Percentiles rank a stretch among this genome's conserved stretches.
Conservation (phyloP, 2,888 invertebrate species). For the Agrenia bidenticulata region DNA sequence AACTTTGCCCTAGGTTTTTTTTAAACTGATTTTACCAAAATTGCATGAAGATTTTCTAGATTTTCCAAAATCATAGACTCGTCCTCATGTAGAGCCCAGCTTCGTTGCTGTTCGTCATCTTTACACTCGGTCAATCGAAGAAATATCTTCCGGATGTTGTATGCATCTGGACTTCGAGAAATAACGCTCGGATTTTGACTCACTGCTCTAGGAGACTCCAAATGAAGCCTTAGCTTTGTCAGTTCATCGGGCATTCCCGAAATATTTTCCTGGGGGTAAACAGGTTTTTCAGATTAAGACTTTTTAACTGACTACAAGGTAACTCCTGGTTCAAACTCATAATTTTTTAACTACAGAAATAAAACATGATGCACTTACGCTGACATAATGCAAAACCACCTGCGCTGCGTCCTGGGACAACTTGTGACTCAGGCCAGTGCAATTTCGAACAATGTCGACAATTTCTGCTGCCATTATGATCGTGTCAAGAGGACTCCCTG, state of each 20-base stretch:
- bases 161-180: slow-evolving; percentile 80
- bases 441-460: slow-evolving; percentile 66
- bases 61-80: slow-evolving; percentile 84
- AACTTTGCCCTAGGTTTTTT: too few species aligned
- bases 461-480: slow-evolving; percentile 46
- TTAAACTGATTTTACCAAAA: slow-evolving; percentile 53
- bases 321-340: not conserved
- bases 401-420: slow-evolving; percentile 81
- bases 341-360: too few species aligned
- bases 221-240: slow-evolving; percentile 32
- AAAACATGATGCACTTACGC: too few species aligned
- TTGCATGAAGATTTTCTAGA: slow-evolving; percentile 60
- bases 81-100: slow-evolving; percentile 94
- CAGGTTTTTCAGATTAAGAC: not conserved
- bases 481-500: not conserved
- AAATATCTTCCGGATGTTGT: slow-evolving; percentile 78
- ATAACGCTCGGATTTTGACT: slow-evolving; percentile 45
- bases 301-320: not conserved
- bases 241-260: slow-evolving; percentile 27
- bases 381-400: slow-evolving; percentile 65
- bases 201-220: slow-evolving; percentile 48
- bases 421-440: slow-evolving; percentile 82
- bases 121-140: slow-evolving; percentile 83
- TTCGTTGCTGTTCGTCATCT: slow-evolving; percentile 91
- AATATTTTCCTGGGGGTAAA: slow-evolving; percentile 29